Base-by-base conservation (phyloP, 2,113 vertebrate genomes). In the Petrocephalus microphthalmus region DNA sequence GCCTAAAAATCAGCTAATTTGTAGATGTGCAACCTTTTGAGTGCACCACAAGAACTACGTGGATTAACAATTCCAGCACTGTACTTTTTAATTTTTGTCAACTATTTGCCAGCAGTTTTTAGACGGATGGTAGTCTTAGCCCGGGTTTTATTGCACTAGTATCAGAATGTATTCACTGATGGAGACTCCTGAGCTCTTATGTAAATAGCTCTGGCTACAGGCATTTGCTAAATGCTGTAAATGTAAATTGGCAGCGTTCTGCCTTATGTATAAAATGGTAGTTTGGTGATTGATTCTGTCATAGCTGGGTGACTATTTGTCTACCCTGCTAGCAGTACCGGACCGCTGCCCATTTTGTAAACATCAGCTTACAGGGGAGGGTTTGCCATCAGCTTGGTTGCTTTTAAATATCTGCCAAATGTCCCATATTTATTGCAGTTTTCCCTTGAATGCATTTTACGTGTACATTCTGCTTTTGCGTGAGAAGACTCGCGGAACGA, bases 251-350 rank as follows among this genome's bases (percentile, higher is more conserved):
- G 51, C 15, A 0, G 17, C 7, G 42, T n/a, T 47, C 7, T 17
- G 20, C 19, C 22, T 22, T 83, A n/a, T n/a, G 20, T 10, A 45
- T 45, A 20, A 83, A 49, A 20, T 83, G 22, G 10, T 25, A n/a
- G 37, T 47, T 67, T 67, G 81, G 7, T 45, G 81, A n/a, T 83
- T 83, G 20, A 49, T 49, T n/a, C 33, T 52, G 11, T 25, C 49
- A 2, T n/a, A 29, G n/a, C 45, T 87, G 45, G 33, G n/a, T n/a
- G n/a, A n/a, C n/a, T n/a, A n/a, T n/a, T 54, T 87, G 47, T n/a
- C 74, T 60, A 74, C 5, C 47, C 83, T 37, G 85, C 71, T 87
- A 86, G 53, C 54, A 8, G 86, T 37, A 64, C 60, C 56, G 84
- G 17, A 51, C 42, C 81, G 7, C n/a, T 33, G 84, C 49, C 25